Evolutionary conservation across 2,797 vertebrate species (phyloP).

Genomic region (Vipera ursinii): DNA sequence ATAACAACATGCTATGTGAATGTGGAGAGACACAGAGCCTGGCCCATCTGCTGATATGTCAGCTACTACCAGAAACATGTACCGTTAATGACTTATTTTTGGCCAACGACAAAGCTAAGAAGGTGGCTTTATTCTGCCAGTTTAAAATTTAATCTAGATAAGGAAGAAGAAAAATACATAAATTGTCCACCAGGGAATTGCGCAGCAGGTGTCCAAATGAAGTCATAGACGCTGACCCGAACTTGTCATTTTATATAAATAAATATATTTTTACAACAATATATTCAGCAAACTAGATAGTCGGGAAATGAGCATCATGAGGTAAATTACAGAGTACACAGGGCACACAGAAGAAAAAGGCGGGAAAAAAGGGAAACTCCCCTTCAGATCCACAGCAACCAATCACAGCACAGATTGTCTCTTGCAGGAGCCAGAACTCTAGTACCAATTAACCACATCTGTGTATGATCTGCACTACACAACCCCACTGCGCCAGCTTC

Average conservation of each 20-base stretch:
- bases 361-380: not conserved
- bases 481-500: not conserved
- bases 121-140: no score
- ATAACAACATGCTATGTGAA: no score
- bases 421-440: not conserved
- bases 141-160: no score
- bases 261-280: not conserved
- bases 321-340: not conserved
- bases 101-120: no score
- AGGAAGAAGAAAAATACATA: no score
- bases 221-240: not conserved
- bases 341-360: not conserved
- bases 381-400: not conserved
- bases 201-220: not conserved
- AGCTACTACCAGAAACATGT: no score
- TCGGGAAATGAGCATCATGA: not conserved
- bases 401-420: not conserved
- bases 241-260: not conserved
- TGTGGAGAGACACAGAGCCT: no score
- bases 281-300: not conserved
- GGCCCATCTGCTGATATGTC: no score
- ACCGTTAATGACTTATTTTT: no score
- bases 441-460: not conserved
- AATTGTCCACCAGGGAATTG: not conserved
- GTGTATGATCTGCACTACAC: not conserved